Base-by-base conservation (phyloP, 2,113 vertebrate genomes). In the Butastur rufipennis region DNA sequence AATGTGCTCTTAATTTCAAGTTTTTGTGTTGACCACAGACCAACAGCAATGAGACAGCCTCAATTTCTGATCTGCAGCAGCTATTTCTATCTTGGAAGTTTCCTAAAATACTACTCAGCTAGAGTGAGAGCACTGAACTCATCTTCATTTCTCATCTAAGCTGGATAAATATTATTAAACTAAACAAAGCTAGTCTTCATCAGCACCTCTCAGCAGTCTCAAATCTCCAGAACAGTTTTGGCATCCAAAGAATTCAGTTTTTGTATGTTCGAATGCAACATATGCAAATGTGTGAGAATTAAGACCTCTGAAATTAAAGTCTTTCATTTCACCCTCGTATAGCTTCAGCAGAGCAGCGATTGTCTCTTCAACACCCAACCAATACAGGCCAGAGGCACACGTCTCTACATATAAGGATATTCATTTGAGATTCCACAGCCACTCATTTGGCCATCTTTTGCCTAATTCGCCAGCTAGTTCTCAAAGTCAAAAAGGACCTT, bases 21-120 rank as follows among this genome's bases (percentile, higher is more conserved):
- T 16, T 84, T 83, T 43, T 80, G 11, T 73, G 62, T 53, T 59
- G 55, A 84, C 81, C 77, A 58, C 82, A 84, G 70, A 81, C 62
- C 50, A 86, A 61, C 9, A 77, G 73, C 71, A 81, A 67, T 8
- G 56, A 88, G 50, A 62, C 45, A 81, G 48, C n/a, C 66, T 65
- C 56, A 63, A 53, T 71, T 84, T 87, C 86, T 87, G 71, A 95
- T 80, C 62, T 43, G 52, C 73, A 93, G 56, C 43, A 87, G 83
- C 70, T 96, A 95, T 91, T 97, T 93, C 74, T 82, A 21, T 73
- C 74, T 75, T 17, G 1, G 48, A 87, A 87, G 42, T 23, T 94
- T 96, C 95, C 87, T 86, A 82, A 96, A 95, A 93, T 73, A 82
- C 58, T 52, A 40, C 53, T 63, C 63, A 85, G n/a, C 42, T 73